phyloP scores from a whole-genome alignment of 2,888 invertebrate genomes.

The Pyrochroa serraticornis region DNA sequence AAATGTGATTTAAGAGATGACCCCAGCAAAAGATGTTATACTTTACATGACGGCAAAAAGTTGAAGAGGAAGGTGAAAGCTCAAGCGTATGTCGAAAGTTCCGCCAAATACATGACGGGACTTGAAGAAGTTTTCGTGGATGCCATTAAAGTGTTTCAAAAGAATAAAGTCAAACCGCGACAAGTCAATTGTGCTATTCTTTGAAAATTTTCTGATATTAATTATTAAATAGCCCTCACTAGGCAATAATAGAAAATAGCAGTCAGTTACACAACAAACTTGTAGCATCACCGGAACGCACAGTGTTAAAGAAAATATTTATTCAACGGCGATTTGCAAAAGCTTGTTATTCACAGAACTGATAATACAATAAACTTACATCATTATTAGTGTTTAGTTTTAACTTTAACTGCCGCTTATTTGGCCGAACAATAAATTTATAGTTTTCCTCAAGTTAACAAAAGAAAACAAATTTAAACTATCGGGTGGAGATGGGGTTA shows the following conservation, averaged over 20 bases:
- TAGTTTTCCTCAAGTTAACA: no score
- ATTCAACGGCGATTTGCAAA: no score
- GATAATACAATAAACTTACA: no score
- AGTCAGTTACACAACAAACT: not conserved
- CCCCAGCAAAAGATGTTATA: conserved; percentile 64
- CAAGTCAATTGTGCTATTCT: conserved; percentile 32
- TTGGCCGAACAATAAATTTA: no score
- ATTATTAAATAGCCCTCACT: not conserved
- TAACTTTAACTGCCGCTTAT: no score
- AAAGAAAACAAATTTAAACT: no score
- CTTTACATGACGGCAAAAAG: conserved; percentile 77
- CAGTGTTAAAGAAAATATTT: not conserved
- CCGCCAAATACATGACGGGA: conserved; percentile 52
- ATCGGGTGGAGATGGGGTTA: no score
- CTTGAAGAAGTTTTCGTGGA: conserved; percentile 52
- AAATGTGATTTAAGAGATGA: conserved; percentile 76
- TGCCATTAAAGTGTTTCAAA: conserved; percentile 48
- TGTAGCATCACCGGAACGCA: not conserved
- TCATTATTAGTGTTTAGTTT: no score
- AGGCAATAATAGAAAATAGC: not conserved
- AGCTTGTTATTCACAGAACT: no score
- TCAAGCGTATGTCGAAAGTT: conserved; percentile 54
- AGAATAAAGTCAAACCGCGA: conserved; percentile 39
- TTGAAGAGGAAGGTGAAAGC: conserved; percentile 66
- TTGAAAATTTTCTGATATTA: conserved; percentile 8